phyloP scores from a whole-genome alignment of 2,797 vertebrate genomes.

The Takifugu rubripes region DNA sequence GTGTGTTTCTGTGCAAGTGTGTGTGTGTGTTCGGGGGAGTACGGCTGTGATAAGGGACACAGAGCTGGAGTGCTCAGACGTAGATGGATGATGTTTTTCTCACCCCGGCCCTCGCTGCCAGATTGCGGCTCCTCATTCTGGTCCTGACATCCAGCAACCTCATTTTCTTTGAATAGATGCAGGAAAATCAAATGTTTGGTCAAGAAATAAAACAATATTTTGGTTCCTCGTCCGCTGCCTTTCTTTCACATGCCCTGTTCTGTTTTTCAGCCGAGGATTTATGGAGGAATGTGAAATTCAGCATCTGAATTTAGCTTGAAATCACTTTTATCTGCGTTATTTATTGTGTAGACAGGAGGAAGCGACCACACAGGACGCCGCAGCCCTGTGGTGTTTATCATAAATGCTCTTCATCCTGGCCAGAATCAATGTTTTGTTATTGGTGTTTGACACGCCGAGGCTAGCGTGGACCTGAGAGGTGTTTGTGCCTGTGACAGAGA shows the following conservation, averaged over 20 bases:
- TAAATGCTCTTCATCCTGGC: no score
- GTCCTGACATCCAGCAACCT: slow-evolving; percentile 11
- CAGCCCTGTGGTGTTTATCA: no score
- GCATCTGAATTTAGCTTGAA: no score
- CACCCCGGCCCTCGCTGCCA: slow-evolving; percentile 50
- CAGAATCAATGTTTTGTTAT: no score
- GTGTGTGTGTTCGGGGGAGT: slow-evolving; percentile 48
- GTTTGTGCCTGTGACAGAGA: slow-evolving; percentile 21
- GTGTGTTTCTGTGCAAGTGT: slow-evolving; percentile 21
- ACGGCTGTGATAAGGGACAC: slow-evolving; percentile 69
- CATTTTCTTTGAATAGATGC: not conserved
- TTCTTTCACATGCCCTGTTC: slow-evolving; percentile 4
- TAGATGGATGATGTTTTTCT: slow-evolving; percentile 74
- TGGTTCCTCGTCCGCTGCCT: not conserved
- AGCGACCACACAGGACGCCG: no score
- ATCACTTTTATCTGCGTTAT: no score
- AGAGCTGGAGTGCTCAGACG: slow-evolving; percentile 57
- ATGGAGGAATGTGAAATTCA: no score
- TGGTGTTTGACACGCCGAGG: no score
- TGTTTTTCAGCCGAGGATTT: no score
- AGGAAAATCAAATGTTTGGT: slow-evolving; percentile 38
- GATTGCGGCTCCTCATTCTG: slow-evolving; percentile 50
- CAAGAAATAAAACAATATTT: slow-evolving; percentile 33
- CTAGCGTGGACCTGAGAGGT: not conserved
- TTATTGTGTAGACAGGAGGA: no score